Base-by-base conservation (phyloP, 2,888 invertebrate species). In the Tenthredo amoena region DNA sequence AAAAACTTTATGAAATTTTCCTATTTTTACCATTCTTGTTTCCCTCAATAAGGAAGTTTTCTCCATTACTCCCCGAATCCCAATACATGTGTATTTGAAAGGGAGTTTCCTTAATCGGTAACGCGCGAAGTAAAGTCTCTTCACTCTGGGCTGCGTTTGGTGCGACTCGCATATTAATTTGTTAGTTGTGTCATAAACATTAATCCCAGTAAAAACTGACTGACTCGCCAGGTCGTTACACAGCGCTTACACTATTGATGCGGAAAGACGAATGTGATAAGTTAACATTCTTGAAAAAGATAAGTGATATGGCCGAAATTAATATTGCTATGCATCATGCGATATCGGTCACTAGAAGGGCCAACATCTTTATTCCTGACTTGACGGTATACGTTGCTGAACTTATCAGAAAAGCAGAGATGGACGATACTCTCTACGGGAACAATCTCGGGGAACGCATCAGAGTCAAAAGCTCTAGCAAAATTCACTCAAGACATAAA, bases 391-490 rank as follows among this genome's bases (percentile, higher is more conserved):
- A 50, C 18, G 50, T n/a, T 18, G 50, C 50, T 4, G 50, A 50
- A 18, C 50, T 50, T 6, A 50, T 50, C 5, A 50, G n/a, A n/a
- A 50, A 50, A 50, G 50, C 50, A 18, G 50, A 50, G 50, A 50
- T 50, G 50, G 50, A 50, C 6, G 50, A 76, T n/a, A 76, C 76
- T 10, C 26, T 76, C n/a, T 76, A 43, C 47, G 76, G 76, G 2
- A 76, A 9, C 7, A 26, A 76, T n/a, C 26, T 76, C 9, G 47
- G 76, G 3, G 76, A 76, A 10, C 76, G 76, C 7, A 76, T 76
- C 43, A 76, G 76, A 76, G n/a, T 76, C 76, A 9, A 76, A 76
- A 9, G 76, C 76, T 47, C 43, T 76, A 43, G 15, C 21, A 9
- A 43, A 26, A 40, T 6, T 76, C 40, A 76, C 31, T 40, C 76